phyloP scores from a whole-genome alignment of 2,797 vertebrate genomes.

The Anniella stebbinsi region DNA sequence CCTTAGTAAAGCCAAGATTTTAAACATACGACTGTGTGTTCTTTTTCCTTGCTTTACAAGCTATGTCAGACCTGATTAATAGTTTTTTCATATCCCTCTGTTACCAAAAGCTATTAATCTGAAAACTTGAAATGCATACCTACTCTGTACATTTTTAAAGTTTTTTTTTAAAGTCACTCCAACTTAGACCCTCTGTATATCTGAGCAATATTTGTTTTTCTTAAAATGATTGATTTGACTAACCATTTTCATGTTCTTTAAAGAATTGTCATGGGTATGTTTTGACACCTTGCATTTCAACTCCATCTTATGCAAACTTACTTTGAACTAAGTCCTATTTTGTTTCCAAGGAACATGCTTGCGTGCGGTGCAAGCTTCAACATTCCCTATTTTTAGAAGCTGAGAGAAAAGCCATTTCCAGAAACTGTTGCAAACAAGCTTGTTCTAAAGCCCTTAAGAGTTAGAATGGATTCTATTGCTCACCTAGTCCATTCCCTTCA shows the following conservation, averaged over 20 bases:
- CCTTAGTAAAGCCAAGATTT: neutral
- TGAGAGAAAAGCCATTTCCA: neutral
- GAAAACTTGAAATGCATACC: neutral
- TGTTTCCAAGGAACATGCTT: neutral
- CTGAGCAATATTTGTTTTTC: neutral
- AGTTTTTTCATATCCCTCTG: neutral
- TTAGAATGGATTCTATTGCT: neutral
- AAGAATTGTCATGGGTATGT: neutral
- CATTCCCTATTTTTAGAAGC: neutral
- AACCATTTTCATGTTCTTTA: neutral
- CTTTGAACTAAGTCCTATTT: neutral
- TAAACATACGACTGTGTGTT: neutral
- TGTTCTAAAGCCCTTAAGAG: neutral
- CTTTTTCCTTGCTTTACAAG: neutral
- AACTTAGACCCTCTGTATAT: neutral
- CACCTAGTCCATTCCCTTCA: neutral
- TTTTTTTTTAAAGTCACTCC: neutral
- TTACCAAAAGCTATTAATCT: neutral
- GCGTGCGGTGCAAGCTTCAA: neutral
- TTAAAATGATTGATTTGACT: neutral
- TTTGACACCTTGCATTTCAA: neutral
- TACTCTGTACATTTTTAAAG: conserved; percentile 1
- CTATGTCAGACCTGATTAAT: neutral
- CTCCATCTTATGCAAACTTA: neutral
- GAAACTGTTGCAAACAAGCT: neutral